Conservation (phyloP, 2,797 vertebrate species). For the Aotus griseimembra region DNA sequence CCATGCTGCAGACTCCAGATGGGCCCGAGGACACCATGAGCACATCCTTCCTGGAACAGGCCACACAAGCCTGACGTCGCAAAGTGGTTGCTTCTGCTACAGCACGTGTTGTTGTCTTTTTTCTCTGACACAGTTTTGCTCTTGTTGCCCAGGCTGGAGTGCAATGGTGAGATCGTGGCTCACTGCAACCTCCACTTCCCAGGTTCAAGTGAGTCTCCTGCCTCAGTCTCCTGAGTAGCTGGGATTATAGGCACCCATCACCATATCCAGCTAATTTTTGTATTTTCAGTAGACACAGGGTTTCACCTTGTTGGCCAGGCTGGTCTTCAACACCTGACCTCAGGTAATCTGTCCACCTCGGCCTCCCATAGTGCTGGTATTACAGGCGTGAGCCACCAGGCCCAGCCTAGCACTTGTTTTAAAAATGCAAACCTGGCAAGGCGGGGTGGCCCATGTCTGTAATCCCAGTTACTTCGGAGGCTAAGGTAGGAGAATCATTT, state of each 20-base stretch:
- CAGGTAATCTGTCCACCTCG: not conserved
- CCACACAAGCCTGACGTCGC: fast-evolving
- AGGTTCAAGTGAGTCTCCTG: not conserved
- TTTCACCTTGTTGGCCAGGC: not conserved
- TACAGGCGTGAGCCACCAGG: not conserved
- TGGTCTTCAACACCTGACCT: not conserved
- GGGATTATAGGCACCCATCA: not conserved
- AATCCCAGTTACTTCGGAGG: no score
- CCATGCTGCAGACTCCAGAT: fast-evolving
- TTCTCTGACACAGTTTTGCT: not conserved
- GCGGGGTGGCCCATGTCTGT: fast-evolving
- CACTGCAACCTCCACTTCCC: not conserved
- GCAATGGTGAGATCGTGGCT: not conserved
- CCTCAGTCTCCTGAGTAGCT: not conserved
- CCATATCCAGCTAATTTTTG: not conserved
- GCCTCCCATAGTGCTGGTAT: not conserved
- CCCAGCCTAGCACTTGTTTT: not conserved
- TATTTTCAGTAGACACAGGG: not conserved
- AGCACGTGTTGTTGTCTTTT: fast-evolving
- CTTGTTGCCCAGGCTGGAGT: not conserved
- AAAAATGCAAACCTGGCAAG: no score
- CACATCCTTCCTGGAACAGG: not conserved
- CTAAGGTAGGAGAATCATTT: no score
- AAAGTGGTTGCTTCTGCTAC: not conserved
- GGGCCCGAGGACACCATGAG: fast-evolving